phyloP scores from a whole-genome alignment of 92 coral and sea anemone genomes.

The Porites rus region DNA sequence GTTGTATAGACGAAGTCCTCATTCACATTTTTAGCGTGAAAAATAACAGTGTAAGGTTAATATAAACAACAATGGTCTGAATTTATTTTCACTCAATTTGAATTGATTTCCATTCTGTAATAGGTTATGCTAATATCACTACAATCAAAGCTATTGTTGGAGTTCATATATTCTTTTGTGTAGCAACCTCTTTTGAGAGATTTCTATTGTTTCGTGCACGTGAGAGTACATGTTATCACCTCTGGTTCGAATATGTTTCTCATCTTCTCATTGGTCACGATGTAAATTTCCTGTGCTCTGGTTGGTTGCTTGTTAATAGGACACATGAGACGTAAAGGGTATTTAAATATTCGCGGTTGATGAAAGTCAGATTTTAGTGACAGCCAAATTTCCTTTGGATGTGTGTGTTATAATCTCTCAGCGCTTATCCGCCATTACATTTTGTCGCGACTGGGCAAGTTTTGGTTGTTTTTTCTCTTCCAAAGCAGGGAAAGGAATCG shows the following conservation, averaged over 20 bases:
- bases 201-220: constrained; percentile 76
- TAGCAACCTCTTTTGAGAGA: constrained; percentile 20
- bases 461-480: neutral
- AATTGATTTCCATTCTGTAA: constrained; percentile 51
- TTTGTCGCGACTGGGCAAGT: neutral
- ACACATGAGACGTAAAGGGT: constrained; percentile 95
- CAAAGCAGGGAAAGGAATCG: neutral
- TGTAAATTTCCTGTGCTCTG: constrained; percentile 34
- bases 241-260: constrained; percentile 80
- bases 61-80: constrained; percentile 36
- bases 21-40: constrained; percentile 12
- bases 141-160: constrained; percentile 56
- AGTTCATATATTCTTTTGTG: constrained; percentile 46
- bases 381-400: constrained; percentile 32
- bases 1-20: neutral
- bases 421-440: constrained; percentile 5
- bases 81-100: constrained; percentile 43
- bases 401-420: neutral
- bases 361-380: constrained; percentile 85
- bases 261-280: constrained; percentile 69
- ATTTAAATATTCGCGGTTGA: constrained; percentile 99
- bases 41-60: constrained; percentile 39
- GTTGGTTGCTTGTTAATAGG: constrained; percentile 91
- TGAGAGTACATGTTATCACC: constrained; percentile 82
- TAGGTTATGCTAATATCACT: constrained; percentile 50